Evolutionary conservation across 2,797 vertebrate genomes (phyloP).

Genomic region (Myotis pilosus): DNA sequence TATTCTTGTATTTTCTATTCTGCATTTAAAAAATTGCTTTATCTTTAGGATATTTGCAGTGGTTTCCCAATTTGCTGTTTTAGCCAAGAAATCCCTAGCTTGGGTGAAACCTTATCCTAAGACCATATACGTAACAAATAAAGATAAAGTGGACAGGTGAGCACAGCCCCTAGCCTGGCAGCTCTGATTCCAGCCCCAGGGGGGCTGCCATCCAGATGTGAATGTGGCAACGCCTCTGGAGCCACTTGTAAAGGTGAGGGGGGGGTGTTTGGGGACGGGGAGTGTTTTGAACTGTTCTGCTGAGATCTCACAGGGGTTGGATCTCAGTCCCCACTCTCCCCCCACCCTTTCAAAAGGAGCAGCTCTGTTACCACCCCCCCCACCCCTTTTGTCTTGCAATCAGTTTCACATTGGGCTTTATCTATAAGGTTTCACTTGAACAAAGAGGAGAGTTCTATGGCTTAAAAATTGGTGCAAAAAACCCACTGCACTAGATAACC

Average conservation of each 20-base stretch:
- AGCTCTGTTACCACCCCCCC: not conserved
- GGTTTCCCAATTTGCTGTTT: not conserved
- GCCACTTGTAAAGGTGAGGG: not conserved
- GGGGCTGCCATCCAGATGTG: not conserved
- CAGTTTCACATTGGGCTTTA: not conserved
- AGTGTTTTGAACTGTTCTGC: not conserved
- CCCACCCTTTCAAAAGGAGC: not conserved
- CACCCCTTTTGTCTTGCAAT: not conserved
- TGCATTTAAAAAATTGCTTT: not conserved
- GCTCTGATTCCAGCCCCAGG: not conserved
- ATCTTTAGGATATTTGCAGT: not conserved
- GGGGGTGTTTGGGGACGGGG: not conserved
- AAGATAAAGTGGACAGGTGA: not conserved
- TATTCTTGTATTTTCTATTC: not conserved
- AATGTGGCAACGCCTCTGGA: not conserved
- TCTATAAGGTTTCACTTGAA: not conserved
- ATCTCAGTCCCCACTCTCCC: not conserved
- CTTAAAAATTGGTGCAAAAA: not conserved
- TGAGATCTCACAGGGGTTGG: not conserved
- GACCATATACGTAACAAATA: not conserved
- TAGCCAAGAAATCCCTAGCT: not conserved
- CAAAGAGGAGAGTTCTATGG: not conserved
- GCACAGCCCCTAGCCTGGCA: not conserved
- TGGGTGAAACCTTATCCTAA: not conserved
- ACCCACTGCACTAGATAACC: not conserved